Conservation (phyloP, 2,888 invertebrate genomes). For the Eristalis tenax region DNA sequence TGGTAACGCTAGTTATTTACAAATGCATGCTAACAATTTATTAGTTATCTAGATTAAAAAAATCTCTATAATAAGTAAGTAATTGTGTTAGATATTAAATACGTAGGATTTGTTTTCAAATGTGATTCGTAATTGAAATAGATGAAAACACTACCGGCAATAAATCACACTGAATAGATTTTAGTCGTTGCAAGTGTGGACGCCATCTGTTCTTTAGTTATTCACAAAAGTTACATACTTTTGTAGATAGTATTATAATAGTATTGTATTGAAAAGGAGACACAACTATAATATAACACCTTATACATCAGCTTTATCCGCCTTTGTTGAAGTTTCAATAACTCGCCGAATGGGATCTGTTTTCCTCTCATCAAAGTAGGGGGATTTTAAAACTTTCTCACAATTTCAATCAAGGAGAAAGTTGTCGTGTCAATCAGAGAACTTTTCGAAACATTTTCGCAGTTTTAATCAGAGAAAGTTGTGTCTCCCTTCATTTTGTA, state of each 20-base stretch:
- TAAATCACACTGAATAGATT: too few relatives aligned
- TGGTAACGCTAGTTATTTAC: too few relatives aligned
- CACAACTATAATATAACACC: background rate
- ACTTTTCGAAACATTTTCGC: background rate
- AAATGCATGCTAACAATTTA: too few relatives aligned
- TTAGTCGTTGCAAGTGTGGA: too few relatives aligned
- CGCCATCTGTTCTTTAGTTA: background rate
- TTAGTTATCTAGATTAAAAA: too few relatives aligned
- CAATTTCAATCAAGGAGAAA: constrained; percentile 10
- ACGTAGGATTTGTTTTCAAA: too few relatives aligned
- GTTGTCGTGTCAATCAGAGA: constrained; percentile 10
- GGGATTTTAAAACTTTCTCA: background rate
- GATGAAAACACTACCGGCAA: too few relatives aligned
- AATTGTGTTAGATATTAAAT: too few relatives aligned
- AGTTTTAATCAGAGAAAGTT: constrained; percentile 4
- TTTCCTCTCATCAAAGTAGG: background rate
- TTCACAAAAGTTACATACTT: background rate
- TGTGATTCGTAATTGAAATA: too few relatives aligned
- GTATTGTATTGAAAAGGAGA: background rate
- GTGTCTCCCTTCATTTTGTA: constrained; percentile 1
- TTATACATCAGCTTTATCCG: background rate
- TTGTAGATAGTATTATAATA: background rate
- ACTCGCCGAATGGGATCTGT: background rate
- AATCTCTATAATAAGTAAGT: too few relatives aligned
- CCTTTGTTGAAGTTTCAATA: background rate